Percentiles rank a stretch among this genome's conserved stretches.
These are phyloP conservation scores for Junonia oenone DNA, from an alignment of 2,888 invertebrate species.

Conservation along the genomic window DNA sequence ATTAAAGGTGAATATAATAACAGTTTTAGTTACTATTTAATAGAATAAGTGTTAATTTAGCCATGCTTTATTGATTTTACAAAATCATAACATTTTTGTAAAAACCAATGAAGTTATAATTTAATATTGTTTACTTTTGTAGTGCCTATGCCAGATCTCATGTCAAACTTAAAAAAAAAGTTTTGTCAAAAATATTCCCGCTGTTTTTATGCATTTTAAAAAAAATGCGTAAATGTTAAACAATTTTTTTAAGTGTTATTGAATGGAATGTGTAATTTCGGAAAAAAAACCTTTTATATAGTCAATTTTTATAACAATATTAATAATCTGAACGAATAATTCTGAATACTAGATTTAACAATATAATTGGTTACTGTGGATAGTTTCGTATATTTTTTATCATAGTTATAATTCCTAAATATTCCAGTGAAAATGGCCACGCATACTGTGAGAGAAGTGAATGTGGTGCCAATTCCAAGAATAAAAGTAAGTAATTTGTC, in stretches of 20 bases:
- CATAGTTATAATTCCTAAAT: background rate
- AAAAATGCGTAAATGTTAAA: background rate
- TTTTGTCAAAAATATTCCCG: slow-evolving; percentile 58
- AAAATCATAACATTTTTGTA: too few species aligned
- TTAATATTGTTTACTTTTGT: slow-evolving; percentile 1
- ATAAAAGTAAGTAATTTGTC: slow-evolving; percentile 52
- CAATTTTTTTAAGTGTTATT: background rate
- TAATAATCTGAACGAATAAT: background rate
- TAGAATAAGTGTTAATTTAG: background rate
- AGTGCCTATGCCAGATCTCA: slow-evolving; percentile 35
- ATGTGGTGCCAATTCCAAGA: slow-evolving; percentile 38
- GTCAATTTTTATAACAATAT: too few species aligned
- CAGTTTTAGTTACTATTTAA: slow-evolving; percentile 35
- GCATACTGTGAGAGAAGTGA: slow-evolving; percentile 40
- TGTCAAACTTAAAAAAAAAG: slow-evolving; percentile 54
- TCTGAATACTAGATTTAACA: too few species aligned
- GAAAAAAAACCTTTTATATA: background rate
- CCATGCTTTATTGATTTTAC: background rate
- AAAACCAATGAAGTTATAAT: slow-evolving; percentile 1
- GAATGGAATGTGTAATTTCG: background rate
- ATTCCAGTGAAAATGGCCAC: slow-evolving; percentile 29
- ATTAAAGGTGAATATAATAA: background rate
- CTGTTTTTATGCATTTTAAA: slow-evolving; percentile 38
- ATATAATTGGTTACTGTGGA: too few species aligned
- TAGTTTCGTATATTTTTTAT: background rate